Percentiles rank a stretch among this genome's conserved stretches.
Conservation (phyloP, 2,797 vertebrate genomes). For the Trachops cirrhosus region DNA sequence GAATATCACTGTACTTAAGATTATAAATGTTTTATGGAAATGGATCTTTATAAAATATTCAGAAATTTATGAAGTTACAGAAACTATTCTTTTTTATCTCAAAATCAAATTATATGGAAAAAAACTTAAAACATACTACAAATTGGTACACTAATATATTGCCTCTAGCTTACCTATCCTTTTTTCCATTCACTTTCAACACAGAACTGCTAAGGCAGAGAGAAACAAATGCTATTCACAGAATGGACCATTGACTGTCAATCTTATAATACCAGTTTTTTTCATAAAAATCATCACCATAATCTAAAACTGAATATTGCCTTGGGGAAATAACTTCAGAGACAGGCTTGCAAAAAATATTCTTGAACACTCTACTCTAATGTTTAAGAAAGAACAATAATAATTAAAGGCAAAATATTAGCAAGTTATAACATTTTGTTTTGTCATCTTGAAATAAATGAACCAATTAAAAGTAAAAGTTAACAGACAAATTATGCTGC, state of each 20-base stretch:
- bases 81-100: not conserved
- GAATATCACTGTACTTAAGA: not conserved
- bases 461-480: slow-evolving; percentile 54
- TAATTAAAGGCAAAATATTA: not conserved
- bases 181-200: not conserved
- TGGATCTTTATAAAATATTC: not conserved
- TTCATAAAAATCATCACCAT: not conserved
- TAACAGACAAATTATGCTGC: slow-evolving; percentile 39
- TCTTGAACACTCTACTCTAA: not conserved
- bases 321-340: slow-evolving; percentile 10
- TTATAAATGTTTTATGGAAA: not conserved
- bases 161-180: not conserved
- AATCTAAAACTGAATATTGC: slow-evolving; percentile 14
- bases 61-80: not conserved
- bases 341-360: not conserved
- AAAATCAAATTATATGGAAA: not conserved
- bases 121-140: not conserved
- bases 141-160: not conserved
- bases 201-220: not conserved
- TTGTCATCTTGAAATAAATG: slow-evolving; percentile 35
- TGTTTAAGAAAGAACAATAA: not conserved
- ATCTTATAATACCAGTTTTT: not conserved
- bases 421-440: slow-evolving; percentile 16
- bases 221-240: not conserved
- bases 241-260: not conserved